A percentile compares a stretch with the other conserved stretches of the same genome.
These are phyloP conservation scores for Drosophila subquinaria DNA, from an alignment of 2,888 invertebrate genomes.

Conservation along the genomic window DNA sequence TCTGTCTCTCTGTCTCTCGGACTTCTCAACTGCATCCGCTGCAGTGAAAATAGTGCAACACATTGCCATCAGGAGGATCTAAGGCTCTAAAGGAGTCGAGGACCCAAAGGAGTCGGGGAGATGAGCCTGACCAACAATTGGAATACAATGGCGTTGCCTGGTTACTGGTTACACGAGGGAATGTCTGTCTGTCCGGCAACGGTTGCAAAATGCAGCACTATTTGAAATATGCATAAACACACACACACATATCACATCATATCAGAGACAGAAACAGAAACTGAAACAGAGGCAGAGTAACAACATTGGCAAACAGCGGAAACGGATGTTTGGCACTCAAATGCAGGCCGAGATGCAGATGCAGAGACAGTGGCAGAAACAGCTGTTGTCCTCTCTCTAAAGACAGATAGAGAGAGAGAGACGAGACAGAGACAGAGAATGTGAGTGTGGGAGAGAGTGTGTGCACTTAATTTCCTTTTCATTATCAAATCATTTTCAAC, in stretches of 20 bases:
- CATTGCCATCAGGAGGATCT: slow-evolving; percentile 24
- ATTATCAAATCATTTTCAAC: slow-evolving; percentile 71
- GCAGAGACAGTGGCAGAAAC: slow-evolving; percentile 37
- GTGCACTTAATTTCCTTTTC: slow-evolving; percentile 71
- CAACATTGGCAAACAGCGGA: slow-evolving; percentile 61
- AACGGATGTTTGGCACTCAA: slow-evolving; percentile 73
- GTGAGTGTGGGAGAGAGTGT: slow-evolving; percentile 6
- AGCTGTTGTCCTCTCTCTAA: slow-evolving; percentile 33
- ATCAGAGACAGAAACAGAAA: slow-evolving; percentile 30
- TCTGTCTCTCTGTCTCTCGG: background rate
- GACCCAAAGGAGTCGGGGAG: background rate
- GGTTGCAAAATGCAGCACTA: slow-evolving; percentile 57
- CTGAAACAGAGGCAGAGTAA: slow-evolving; percentile 22
- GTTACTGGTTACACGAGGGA: slow-evolving; percentile 34
- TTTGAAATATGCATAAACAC: slow-evolving; percentile 64
- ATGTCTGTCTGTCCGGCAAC: slow-evolving; percentile 30
- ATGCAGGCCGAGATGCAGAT: slow-evolving; percentile 56
- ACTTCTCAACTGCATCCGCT: slow-evolving; percentile 26
- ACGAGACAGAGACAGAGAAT: background rate
- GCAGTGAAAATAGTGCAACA: slow-evolving; percentile 33
- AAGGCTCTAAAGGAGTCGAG: slow-evolving; percentile 13
- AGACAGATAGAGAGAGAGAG: slow-evolving; percentile 4
- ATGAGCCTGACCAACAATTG: slow-evolving; percentile 34
- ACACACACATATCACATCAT: slow-evolving; percentile 47
- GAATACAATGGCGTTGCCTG: slow-evolving; percentile 49